These are phyloP conservation scores for Dryococelus australis DNA, from an alignment of 2,888 invertebrate species.

Conservation along the genomic window DNA sequence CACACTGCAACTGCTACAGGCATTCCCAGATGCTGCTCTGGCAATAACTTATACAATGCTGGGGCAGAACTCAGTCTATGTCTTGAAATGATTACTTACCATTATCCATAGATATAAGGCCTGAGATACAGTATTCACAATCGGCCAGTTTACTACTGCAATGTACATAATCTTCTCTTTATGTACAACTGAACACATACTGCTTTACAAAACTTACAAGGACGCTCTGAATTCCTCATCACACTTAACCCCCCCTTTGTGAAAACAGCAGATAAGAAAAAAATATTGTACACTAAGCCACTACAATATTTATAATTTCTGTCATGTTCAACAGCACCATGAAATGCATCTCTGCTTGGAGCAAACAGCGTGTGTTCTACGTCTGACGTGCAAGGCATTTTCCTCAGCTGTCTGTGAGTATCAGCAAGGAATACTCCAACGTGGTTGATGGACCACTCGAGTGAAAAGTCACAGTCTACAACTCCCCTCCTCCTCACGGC, in stretches of 20 bases:
- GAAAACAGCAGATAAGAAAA: not conserved
- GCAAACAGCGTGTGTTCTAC: slow-evolving; percentile 6
- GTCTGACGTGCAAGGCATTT: not conserved
- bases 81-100: too few relatives aligned
- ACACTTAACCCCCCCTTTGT: not conserved
- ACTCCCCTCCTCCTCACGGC: not conserved
- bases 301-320: not conserved
- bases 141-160: not conserved
- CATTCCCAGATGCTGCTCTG: too few relatives aligned
- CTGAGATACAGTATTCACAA: not conserved
- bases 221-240: not conserved
- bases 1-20: too few relatives aligned
- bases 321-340: not conserved
- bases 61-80: too few relatives aligned
- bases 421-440: not conserved
- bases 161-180: not conserved
- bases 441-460: not conserved
- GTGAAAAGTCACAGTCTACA: not conserved
- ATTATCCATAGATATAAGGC: not conserved
- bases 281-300: not conserved
- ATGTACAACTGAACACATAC: slow-evolving; percentile 7
- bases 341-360: not conserved
- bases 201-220: slow-evolving; percentile 5
- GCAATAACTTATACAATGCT: too few relatives aligned
- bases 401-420: too few relatives aligned